Conservation (phyloP, 1,140 invertebrate genomes). For the Drosophila jambulina region DNA sequence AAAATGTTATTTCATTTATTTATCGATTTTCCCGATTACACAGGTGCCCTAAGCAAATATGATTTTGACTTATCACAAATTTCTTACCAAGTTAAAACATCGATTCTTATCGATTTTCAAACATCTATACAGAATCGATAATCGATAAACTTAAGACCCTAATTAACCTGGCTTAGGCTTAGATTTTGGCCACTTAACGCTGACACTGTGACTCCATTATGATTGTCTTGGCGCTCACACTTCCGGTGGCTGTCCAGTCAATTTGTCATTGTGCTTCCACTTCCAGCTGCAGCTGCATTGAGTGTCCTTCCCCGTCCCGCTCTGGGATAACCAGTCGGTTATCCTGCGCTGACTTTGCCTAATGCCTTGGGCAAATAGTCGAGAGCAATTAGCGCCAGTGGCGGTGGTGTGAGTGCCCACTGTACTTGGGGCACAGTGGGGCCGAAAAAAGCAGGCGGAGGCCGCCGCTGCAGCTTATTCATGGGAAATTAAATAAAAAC, state of each 20-base stretch:
- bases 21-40: background rate
- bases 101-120: background rate
- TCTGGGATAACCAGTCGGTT: background rate
- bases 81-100: background rate
- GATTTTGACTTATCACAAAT: background rate
- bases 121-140: background rate
- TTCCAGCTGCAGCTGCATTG: constrained; percentile 19
- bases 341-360: constrained; percentile 23
- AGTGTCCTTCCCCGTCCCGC: constrained; percentile 1
- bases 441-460: constrained; percentile 45
- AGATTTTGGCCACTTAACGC: background rate
- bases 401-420: background rate
- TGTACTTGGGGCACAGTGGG: constrained; percentile 33
- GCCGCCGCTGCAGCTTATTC: constrained; percentile 45
- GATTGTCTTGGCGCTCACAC: constrained; percentile 15
- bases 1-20: background rate
- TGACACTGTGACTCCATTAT: constrained; percentile 18
- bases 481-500: constrained; percentile 78
- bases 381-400: constrained; percentile 60
- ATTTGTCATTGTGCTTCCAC: constrained; percentile 45
- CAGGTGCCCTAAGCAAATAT: background rate
- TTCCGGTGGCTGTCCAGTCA: constrained; percentile 38
- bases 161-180: background rate
- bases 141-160: background rate
- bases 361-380: constrained; percentile 66